Evolutionary conservation across 2,113 vertebrate genomes (phyloP), one percentile per base, ranked within the genome.

Genomic region (Eretmochelys imbricata): DNA sequence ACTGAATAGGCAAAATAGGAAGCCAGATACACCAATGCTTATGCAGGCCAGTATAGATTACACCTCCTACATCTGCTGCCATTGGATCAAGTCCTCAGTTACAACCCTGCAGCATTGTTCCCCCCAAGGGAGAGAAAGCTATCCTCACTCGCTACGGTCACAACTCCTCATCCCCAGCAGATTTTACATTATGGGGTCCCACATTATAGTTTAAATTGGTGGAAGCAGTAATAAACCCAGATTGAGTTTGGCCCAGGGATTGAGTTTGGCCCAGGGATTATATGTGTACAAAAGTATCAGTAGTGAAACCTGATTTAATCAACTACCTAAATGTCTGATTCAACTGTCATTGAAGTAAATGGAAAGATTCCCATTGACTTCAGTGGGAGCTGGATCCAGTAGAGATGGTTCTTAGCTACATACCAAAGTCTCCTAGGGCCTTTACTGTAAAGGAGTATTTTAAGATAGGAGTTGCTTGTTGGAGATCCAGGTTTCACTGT

Each of bases 351-450:
- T 93, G 72, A 86, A 22, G 42, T 91, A 83, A 89, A 1, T 38
- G 24, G 80, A 93, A 94, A 91, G 55, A 93, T 95, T 94, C 78
- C 50, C 81, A 24, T 13, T 86, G 29, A 27, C 89, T 95, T 94
- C 62, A 84, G 4, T 7, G 53, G 78, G 55, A 48, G 65, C 91
- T 10, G 86, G 91, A 96, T 93, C 91, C 80, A 85, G 54, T 91
- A 85, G 87, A 65, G 50, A 46, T 86, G 38, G 14, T 46, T 96
- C 62, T 92, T 25, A 81, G 51, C 81, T 89, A 93, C 72, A 76
- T 76, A 25, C 11, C 46, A 25, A 42, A 46, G 20, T 59, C 62
- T 81, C 31, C 29, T 54, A 69, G 42, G 76, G 75, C 87, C 89
- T 78, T 51, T 3, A 55, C 49, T 82, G 80, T 29, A 85, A 95